These are phyloP conservation scores for Helarctos malayanus DNA, from an alignment of 2,797 vertebrate genomes.

Conservation along the genomic window DNA sequence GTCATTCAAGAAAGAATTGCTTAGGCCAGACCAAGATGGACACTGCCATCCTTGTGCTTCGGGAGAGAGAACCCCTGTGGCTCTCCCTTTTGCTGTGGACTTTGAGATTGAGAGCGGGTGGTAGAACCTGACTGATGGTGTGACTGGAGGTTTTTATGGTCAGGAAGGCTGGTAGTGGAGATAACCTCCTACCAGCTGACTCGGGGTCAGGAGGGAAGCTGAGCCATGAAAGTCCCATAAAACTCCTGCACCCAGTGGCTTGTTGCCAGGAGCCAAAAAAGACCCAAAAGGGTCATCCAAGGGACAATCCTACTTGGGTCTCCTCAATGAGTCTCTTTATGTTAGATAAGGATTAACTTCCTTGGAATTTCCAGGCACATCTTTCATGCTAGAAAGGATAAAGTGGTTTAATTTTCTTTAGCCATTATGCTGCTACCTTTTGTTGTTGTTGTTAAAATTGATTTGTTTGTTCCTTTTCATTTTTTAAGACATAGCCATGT, in stretches of 20 bases:
- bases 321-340: neutral
- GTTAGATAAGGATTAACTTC: neutral
- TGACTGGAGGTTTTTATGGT: neutral
- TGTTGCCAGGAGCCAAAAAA: conserved; percentile 32
- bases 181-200: neutral
- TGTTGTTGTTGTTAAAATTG: neutral
- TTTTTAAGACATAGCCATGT: neutral
- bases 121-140: neutral
- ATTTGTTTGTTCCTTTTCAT: neutral
- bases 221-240: neutral
- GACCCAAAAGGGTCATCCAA: neutral
- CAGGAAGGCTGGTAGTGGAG: neutral
- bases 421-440: neutral
- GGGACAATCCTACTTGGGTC: neutral
- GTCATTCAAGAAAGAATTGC: neutral
- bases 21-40: neutral
- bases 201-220: neutral
- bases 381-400: too few relatives aligned
- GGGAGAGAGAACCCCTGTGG: neutral
- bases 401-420: neutral
- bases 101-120: neutral
- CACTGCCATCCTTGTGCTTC: neutral
- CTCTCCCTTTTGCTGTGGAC: neutral
- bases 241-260: conserved; percentile 74
- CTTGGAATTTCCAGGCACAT: neutral